phyloP scores from a whole-genome alignment of 2,113 vertebrate genomes.

The Burhinus bistriatus region DNA sequence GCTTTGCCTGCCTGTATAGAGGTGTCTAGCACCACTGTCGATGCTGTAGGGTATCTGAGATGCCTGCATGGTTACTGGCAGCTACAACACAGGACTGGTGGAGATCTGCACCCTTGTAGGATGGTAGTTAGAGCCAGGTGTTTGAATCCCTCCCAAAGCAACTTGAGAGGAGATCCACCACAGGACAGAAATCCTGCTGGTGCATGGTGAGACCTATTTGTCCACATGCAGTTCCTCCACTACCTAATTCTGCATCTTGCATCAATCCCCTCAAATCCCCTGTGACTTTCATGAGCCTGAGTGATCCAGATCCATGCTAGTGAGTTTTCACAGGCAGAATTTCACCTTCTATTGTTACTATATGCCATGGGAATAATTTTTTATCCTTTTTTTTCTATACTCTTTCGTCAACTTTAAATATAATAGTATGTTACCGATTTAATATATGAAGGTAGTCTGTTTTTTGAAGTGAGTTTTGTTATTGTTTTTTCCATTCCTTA shows the following conservation, averaged over 20 bases:
- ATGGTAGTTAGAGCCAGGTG: not conserved
- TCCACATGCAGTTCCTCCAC: not conserved
- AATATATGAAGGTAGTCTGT: not conserved
- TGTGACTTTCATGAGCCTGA: not conserved
- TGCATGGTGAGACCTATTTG: not conserved
- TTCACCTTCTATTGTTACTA: not conserved
- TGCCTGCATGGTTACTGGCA: not conserved
- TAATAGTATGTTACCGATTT: not conserved
- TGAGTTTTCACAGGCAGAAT: not conserved
- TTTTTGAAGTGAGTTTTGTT: not conserved
- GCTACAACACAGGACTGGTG: not conserved
- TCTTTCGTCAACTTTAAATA: not conserved
- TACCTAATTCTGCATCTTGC: not conserved
- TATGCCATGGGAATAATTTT: not conserved
- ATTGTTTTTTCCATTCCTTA: not conserved
- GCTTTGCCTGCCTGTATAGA: not conserved
- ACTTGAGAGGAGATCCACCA: not conserved
- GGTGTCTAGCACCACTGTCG: not conserved
- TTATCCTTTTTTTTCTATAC: not conserved
- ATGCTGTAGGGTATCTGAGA: not conserved
- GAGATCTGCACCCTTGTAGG: not conserved
- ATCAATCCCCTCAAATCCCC: not conserved
- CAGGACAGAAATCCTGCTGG: not conserved
- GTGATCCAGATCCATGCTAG: not conserved
- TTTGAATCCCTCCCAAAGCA: not conserved